Evolutionary conservation across 2,888 invertebrate species (phyloP), one percentile per base, ranked within the genome.

Genomic region (Cryptops parisi): DNA sequence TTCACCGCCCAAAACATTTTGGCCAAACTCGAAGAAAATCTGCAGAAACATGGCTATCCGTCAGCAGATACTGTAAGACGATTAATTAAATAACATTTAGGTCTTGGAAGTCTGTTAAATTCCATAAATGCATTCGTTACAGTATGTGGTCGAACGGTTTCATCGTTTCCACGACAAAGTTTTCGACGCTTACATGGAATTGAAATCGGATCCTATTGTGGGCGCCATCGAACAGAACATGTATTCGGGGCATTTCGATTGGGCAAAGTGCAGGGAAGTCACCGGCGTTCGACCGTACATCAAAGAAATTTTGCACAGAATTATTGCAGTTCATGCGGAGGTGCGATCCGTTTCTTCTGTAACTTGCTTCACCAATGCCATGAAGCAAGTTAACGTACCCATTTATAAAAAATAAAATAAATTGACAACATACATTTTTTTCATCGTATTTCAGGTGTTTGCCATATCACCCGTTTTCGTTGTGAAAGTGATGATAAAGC

Each of bases 211-310:
- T 71, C 93, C 93, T 0, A 74, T 96, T 12, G 89, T 94, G 23
- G 93, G 91, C n/a, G 87, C 86, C 4, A 90, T 96, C 58, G 94
- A 96, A 69, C 89, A 88, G 4, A 89, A 88, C 57, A 93, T 96
- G 91, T 93, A 93, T 69, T 76, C 87, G 64, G 91, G 90, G 0
- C 76, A 82, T 54, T 86, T 90, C 65, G 84, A 84, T 64, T 87
- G 90, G 80, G 82, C 84, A 62, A 78, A 80, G 1, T 82, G 84
- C 15, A 15, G 6, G 9, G 33, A 33, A 33, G 6, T 15, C 33
- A 33, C 6, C 15, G 86, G 87, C 65, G 77, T 90, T 12, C 73
- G 85, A 49, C 87, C 87, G 0, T 96, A 94, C 64, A 83, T 89
- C 23, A 91, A 74, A 57, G 72, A 73, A 60, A 68, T 71, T 5